phyloP scores from a whole-genome alignment of 2,113 vertebrate genomes.

The Actinemys pallida region DNA sequence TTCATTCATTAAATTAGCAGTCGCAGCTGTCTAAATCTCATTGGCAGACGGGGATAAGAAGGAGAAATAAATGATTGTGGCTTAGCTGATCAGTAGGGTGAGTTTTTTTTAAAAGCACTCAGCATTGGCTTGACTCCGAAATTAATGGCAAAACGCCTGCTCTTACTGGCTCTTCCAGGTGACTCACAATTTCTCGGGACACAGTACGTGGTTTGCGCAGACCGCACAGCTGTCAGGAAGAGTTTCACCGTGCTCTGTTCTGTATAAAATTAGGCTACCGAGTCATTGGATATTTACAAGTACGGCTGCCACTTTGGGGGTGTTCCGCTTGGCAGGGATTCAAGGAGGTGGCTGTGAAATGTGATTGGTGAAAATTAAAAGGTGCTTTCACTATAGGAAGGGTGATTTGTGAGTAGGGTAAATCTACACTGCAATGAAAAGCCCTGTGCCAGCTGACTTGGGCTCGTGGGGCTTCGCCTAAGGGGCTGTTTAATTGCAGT shows the following conservation, averaged over 20 bases:
- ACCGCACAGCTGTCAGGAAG: background rate
- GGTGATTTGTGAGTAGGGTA: background rate
- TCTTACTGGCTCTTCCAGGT: background rate
- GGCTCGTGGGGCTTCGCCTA: background rate
- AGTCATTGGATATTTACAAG: background rate
- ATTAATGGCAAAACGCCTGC: background rate
- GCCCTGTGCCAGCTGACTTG: background rate
- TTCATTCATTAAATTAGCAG: background rate
- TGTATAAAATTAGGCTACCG: background rate
- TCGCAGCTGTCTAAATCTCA: background rate
- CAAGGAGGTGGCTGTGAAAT: background rate
- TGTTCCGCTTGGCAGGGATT: background rate
- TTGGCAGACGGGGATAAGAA: background rate
- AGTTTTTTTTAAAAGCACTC: background rate
- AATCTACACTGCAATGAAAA: background rate
- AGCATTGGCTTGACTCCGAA: background rate
- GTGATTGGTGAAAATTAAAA: background rate
- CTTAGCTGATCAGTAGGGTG: background rate
- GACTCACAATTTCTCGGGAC: background rate
- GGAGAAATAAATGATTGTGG: background rate
- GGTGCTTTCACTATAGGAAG: background rate
- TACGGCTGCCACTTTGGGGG: too few species aligned
- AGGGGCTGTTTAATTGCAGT: background rate
- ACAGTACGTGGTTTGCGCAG: background rate
- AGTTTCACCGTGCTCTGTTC: background rate